A percentile compares a stretch with the other conserved stretches of the same genome.
Conservation (phyloP, 53 echinoderm and acorn worm species). For the Arbacia lixula region DNA sequence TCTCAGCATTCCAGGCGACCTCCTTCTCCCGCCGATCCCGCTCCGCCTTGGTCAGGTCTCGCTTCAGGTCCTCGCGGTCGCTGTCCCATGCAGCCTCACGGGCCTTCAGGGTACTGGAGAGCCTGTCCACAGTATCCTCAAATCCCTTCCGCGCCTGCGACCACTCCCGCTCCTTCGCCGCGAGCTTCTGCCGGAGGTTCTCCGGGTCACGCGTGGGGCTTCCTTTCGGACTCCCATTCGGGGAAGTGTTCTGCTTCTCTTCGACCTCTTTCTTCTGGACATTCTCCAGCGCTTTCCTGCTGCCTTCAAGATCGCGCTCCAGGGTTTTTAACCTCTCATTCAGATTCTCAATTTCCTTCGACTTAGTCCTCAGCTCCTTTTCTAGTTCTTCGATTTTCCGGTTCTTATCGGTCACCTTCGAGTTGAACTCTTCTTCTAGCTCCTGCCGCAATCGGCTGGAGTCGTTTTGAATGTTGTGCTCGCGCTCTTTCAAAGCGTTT, state of each 20-base stretch:
- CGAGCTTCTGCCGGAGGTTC: conserved; percentile 53
- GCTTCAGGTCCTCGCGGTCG: conserved; percentile 78
- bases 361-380: conserved; percentile 72
- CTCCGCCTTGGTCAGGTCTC: conserved; percentile 72
- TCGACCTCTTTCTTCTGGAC: conserved; percentile 47
- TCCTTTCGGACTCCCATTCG: conserved; percentile 46
- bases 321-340: conserved; percentile 63
- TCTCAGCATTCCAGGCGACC: conserved; percentile 80
- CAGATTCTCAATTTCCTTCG: conserved; percentile 77
- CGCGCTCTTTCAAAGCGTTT: conserved; percentile 62
- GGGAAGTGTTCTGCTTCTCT: conserved; percentile 40
- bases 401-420: conserved; percentile 50
- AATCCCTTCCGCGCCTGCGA: conserved; percentile 65
- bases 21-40: conserved; percentile 69
- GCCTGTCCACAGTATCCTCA: conserved; percentile 74
- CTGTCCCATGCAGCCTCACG: conserved; percentile 81
- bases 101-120: conserved; percentile 73
- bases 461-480: conserved; percentile 48
- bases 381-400: conserved; percentile 68
- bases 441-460: conserved; percentile 52
- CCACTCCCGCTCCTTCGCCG: conserved; percentile 81
- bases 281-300: conserved; percentile 48
- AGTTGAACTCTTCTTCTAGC: conserved; percentile 61
- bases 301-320: conserved; percentile 66
- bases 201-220: conserved; percentile 59